Percentiles rank a stretch among this genome's conserved stretches.
phyloP scores from a whole-genome alignment of 2,797 vertebrate genomes.

The Decapterus maruadsi region DNA sequence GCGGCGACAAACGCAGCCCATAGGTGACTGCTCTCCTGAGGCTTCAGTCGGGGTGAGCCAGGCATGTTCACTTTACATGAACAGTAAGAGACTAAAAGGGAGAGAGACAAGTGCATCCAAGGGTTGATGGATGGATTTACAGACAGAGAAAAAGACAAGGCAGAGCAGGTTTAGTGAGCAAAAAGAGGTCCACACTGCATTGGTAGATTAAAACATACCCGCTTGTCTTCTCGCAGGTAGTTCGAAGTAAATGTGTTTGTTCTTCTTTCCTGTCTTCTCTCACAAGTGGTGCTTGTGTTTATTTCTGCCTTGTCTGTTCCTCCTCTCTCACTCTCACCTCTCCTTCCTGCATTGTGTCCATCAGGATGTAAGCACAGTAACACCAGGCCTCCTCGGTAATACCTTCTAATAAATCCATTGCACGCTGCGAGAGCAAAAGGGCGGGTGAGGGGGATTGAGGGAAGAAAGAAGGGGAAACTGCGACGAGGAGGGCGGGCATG shows the following conservation, averaged over 20 bases:
- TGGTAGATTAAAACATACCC: constrained; percentile 37
- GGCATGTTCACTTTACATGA: neutral
- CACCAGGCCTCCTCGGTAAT: constrained; percentile 66
- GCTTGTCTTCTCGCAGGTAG: constrained; percentile 24
- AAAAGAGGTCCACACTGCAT: constrained; percentile 7
- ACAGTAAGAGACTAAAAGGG: constrained; percentile 5
- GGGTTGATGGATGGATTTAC: constrained; percentile 1
- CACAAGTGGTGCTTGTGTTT: constrained; percentile 12
- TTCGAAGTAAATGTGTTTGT: constrained; percentile 42
- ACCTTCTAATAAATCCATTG: constrained; percentile 80
- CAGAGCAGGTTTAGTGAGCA: neutral
- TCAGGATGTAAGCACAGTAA: constrained; percentile 54
- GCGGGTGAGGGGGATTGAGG: constrained; percentile 50
- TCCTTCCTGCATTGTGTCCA: constrained; percentile 30
- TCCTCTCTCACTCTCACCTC: neutral
- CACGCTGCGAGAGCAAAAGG: constrained; percentile 62
- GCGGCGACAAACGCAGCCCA: constrained; percentile 1
- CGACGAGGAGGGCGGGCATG: constrained; percentile 67
- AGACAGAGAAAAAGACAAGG: constrained; percentile 1
- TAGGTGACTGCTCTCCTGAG: neutral
- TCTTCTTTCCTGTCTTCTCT: constrained; percentile 11
- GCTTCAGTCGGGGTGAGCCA: neutral
- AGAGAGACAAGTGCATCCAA: neutral
- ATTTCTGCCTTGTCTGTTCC: constrained; percentile 4
- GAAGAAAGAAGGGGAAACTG: constrained; percentile 39